Evolutionary conservation across 2,797 vertebrate species (phyloP), one percentile per base, ranked within the genome.

Genomic region (Sciurus carolinensis): DNA sequence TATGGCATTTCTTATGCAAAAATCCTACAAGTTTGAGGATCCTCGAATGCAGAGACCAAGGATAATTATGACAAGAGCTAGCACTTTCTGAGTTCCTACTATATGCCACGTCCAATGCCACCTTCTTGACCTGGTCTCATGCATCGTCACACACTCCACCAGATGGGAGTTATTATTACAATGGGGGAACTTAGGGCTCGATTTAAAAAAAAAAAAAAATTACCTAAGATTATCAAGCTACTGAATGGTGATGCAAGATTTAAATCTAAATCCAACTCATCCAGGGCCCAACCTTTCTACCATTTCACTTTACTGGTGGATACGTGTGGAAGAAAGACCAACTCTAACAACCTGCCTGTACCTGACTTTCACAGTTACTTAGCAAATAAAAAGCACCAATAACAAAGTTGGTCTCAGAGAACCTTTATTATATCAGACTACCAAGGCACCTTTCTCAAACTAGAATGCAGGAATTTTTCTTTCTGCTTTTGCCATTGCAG

Each of bases 121-220:
- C 20, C 30, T 33, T 20, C 6, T 44, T 59, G n/a, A 87, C 17
- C 20, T 18, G 47, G 28, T 72, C 39, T 71, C 79, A 66, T 24
- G 82, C 50, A 71, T 66, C 20, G 42, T 62, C 79, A 22, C 33
- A 87, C 64, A 57, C 10, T 0, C 20, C 33, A 28, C 12, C 24
- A 52, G 24, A 47, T 90, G 24, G 47, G 9, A 33, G 42, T 62
- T 67, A 44, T 80, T 30, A 5, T 33, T 82, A 44, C 22, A 82
- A 1, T 10, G 24, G 26, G 69, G 54, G 62, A 77, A 81, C 11
- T 62, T 57, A 22, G 57, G 33, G 3, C 10, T 86, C n/a, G 67
- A 64, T 52, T 22, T 33, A 44, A 91, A 91, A 44, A 93, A 91
- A 36, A 44, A 91, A 91, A 44, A 93, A 91, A 39, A 72, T 67